Conservation (phyloP, 2,888 invertebrate genomes). For the Drosophila paracracens region DNA sequence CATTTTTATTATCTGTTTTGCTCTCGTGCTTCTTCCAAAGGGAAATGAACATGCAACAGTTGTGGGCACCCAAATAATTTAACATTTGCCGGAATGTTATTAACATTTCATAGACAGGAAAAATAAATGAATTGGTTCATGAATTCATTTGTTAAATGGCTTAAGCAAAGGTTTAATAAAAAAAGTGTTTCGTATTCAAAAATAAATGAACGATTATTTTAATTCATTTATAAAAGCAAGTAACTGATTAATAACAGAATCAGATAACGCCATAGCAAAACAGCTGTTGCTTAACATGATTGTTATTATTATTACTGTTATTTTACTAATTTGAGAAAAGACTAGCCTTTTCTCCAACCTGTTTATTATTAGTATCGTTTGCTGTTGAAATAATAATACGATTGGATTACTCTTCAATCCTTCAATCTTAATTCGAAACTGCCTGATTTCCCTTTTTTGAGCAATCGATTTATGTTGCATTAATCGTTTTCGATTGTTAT, state of each 20-base stretch:
- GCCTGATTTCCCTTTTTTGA: too few species aligned
- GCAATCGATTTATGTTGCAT: neutral
- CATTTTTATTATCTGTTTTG: constrained; percentile 76
- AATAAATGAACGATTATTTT: neutral
- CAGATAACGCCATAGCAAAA: neutral
- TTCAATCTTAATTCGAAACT: neutral
- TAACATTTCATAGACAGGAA: neutral
- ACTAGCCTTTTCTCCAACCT: neutral
- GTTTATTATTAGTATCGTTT: neutral
- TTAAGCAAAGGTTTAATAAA: neutral
- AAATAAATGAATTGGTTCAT: neutral
- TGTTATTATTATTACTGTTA: neutral
- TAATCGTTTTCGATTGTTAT: constrained; percentile 4
- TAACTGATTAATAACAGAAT: neutral
- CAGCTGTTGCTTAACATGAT: neutral
- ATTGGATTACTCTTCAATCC: neutral
- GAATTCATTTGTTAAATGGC: neutral
- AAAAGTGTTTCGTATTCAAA: neutral
- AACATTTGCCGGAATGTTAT: constrained; percentile 1
- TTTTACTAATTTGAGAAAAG: neutral
- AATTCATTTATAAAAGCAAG: neutral
- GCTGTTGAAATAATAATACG: neutral
- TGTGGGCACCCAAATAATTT: constrained; percentile 11
- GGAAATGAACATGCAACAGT: constrained; percentile 3
- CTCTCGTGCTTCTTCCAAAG: constrained; percentile 2